Percentiles rank a stretch among this genome's conserved stretches.
phyloP scores from a whole-genome alignment of 2,888 invertebrate species.

The Drosophila neutralis region DNA sequence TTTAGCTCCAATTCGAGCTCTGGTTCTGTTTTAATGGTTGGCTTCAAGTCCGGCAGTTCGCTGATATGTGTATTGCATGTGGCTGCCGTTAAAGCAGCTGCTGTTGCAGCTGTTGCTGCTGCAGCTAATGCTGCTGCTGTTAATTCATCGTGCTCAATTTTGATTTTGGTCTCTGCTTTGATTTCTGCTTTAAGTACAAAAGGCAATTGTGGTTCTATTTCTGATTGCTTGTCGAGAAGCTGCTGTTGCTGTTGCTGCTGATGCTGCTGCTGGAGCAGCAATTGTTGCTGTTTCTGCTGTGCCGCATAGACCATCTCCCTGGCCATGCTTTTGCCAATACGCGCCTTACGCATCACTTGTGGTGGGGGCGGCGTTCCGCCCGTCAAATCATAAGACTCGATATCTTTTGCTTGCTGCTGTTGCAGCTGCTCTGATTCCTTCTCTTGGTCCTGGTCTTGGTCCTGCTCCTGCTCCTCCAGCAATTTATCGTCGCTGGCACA shows the following conservation, averaged over 20 bases:
- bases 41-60: constrained; percentile 79
- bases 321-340: constrained; percentile 89
- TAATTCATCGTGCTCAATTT: constrained; percentile 81
- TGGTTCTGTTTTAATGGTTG: constrained; percentile 82
- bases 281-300: constrained; percentile 55
- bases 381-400: constrained; percentile 82
- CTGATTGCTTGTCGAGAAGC: constrained; percentile 27
- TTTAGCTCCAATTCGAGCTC: constrained; percentile 43
- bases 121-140: constrained; percentile 29
- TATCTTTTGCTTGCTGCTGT: constrained; percentile 44
- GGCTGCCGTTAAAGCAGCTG: constrained; percentile 26
- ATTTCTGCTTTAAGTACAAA: constrained; percentile 83
- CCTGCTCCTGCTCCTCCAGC: constrained; percentile 70
- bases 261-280: constrained; percentile 41
- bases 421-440: constrained; percentile 49
- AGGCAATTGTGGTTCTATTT: constrained; percentile 69
- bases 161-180: constrained; percentile 84
- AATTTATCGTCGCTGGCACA: constrained; percentile 82
- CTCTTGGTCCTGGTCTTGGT: constrained; percentile 73
- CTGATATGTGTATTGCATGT: constrained; percentile 65
- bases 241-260: constrained; percentile 32
- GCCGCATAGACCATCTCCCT: constrained; percentile 86
- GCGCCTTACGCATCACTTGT: constrained; percentile 85
- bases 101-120: constrained; percentile 14
- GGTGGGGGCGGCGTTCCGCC: constrained; percentile 87